A percentile compares a stretch with the other conserved stretches of the same genome.
Conservation (phyloP, 2,888 invertebrate species). For the Tenodera sinensis region DNA sequence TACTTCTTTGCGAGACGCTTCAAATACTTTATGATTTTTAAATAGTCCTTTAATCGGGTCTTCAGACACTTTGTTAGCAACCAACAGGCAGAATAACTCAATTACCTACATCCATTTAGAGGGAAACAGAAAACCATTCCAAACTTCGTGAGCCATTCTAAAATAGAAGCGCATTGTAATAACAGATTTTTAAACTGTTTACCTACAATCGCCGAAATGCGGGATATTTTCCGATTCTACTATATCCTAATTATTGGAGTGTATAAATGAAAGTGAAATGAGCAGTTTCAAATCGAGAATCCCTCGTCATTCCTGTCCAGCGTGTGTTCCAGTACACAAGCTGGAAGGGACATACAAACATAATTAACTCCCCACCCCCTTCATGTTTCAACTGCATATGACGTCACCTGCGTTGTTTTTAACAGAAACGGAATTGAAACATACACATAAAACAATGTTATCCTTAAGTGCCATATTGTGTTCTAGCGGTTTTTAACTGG, state of each 20-base stretch:
- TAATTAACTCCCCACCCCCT: background rate
- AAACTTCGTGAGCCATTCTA: background rate
- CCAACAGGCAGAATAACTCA: too few relatives aligned
- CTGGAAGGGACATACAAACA: background rate
- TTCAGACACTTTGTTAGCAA: too few relatives aligned
- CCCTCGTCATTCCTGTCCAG: background rate
- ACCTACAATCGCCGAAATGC: background rate
- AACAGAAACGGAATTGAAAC: background rate
- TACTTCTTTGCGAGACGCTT: too few relatives aligned
- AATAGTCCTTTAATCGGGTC: too few relatives aligned
- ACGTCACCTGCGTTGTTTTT: background rate
- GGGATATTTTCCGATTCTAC: background rate
- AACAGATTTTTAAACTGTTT: background rate
- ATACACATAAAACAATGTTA: background rate
- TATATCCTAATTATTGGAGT: background rate
- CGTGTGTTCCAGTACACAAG: background rate
- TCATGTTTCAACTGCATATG: background rate
- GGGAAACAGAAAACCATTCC: background rate
- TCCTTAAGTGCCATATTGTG: background rate
- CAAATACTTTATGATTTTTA: too few relatives aligned
- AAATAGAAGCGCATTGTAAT: background rate
- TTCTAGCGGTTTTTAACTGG: background rate
- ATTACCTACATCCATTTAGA: background rate
- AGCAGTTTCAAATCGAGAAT: background rate
- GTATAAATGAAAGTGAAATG: background rate